A percentile compares a stretch with the other conserved stretches of the same genome.
These are phyloP conservation scores for Sceloporus tristichus DNA, from an alignment of 2,113 vertebrate genomes.

Conservation along the genomic window DNA sequence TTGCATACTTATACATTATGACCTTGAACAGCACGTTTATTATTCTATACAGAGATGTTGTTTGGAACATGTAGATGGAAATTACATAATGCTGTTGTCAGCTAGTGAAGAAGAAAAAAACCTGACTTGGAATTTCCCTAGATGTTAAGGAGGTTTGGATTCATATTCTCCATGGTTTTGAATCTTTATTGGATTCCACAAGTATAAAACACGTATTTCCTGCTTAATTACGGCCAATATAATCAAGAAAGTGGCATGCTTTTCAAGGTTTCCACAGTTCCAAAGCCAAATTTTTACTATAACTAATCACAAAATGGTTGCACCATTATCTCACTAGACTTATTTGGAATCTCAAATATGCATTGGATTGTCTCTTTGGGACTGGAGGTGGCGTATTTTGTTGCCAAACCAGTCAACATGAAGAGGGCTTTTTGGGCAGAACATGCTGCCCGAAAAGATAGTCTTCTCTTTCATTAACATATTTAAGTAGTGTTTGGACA, in stretches of 20 bases:
- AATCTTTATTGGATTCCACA: conserved; percentile 44
- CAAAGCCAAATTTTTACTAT: conserved; percentile 3
- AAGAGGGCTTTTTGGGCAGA: neutral
- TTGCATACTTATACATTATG: conserved; percentile 1
- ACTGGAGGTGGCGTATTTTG: neutral
- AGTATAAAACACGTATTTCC: conserved; percentile 33
- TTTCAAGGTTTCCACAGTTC: conserved; percentile 9
- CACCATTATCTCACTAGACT: neutral
- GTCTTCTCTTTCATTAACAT: too few relatives aligned
- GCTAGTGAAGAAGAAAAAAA: conserved; percentile 39
- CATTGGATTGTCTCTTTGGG: too few relatives aligned
- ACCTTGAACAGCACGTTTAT: conserved; percentile 30
- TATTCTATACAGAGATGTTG: conserved; percentile 29
- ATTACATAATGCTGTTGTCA: conserved; percentile 45
- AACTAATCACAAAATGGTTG: conserved; percentile 2
- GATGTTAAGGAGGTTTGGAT: conserved; percentile 59
- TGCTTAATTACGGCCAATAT: conserved; percentile 22
- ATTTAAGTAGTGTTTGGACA: too few relatives aligned
- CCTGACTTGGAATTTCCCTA: conserved; percentile 26
- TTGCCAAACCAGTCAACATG: neutral
- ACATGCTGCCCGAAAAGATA: too few relatives aligned
- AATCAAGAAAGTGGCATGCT: conserved; percentile 12
- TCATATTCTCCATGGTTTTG: conserved; percentile 45
- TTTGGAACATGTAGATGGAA: conserved; percentile 46
- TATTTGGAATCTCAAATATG: neutral